Evolutionary conservation across 2,888 invertebrate genomes (phyloP).

Genomic region (Candidula unifasciata): DNA sequence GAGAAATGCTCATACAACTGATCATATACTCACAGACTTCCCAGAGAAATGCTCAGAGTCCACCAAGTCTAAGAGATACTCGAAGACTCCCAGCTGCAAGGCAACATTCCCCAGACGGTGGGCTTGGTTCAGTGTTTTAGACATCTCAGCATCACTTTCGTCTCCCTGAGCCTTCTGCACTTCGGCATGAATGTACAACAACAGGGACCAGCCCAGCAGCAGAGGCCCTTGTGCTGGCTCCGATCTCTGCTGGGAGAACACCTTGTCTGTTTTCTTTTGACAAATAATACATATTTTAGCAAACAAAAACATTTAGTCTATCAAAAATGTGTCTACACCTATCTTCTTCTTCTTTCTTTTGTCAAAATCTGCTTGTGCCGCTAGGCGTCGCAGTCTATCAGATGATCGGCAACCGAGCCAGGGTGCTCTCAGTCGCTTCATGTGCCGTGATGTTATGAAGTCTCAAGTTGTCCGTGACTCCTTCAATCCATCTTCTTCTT

Average conservation of each 20-base stretch:
- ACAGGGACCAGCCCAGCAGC: constrained; percentile 75
- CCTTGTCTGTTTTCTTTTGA: constrained; percentile 58
- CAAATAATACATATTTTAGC: too few species aligned
- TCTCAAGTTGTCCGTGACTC: too few species aligned
- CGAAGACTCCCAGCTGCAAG: constrained; percentile 71
- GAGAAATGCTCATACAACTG: constrained; percentile 70
- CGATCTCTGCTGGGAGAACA: constrained; percentile 60
- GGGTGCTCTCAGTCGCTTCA: too few species aligned
- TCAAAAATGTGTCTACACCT: too few species aligned
- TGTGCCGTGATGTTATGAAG: too few species aligned
- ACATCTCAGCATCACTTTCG: neutral
- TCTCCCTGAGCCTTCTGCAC: constrained; percentile 30
- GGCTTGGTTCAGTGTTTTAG: constrained; percentile 36
- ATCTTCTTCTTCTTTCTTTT: too few species aligned
- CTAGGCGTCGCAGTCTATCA: too few species aligned
- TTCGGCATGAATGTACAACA: constrained; percentile 65
- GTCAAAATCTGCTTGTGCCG: too few species aligned
- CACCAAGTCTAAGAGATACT: constrained; percentile 68
- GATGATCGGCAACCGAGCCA: too few species aligned
- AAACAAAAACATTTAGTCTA: too few species aligned
- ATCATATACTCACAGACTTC: constrained; percentile 66
- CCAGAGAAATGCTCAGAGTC: constrained; percentile 70
- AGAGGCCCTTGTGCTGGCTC: constrained; percentile 75
- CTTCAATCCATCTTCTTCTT: too few species aligned
- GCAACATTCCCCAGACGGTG: constrained; percentile 73